These are phyloP conservation scores for Drosophila aff. DNA, from an alignment of 1,140 invertebrate species.

Conservation along the genomic window DNA sequence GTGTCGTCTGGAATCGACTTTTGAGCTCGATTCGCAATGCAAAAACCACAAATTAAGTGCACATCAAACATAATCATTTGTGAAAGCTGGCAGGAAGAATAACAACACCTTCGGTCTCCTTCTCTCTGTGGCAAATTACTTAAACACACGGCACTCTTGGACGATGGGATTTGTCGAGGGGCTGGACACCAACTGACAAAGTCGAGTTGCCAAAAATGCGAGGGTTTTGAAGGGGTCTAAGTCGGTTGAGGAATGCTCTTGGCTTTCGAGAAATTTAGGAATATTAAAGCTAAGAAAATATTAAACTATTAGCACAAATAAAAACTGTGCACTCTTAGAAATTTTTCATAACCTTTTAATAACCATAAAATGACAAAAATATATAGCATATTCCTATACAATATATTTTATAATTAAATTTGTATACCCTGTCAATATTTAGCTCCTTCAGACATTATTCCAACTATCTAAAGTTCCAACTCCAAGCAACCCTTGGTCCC, in stretches of 20 bases:
- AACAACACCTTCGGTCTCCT: slow-evolving; percentile 64
- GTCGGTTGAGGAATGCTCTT: slow-evolving; percentile 16
- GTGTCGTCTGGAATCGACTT: slow-evolving; percentile 30
- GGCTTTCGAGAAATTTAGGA: fast-evolving
- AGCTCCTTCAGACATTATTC: too few relatives aligned
- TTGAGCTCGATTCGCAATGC: slow-evolving; percentile 38
- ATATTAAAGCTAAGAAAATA: too few relatives aligned
- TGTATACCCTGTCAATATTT: background rate
- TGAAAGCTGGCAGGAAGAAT: slow-evolving; percentile 70
- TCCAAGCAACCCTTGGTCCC: background rate
- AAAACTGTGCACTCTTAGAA: background rate
- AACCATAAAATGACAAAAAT: background rate
- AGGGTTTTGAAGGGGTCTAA: background rate
- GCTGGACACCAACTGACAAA: slow-evolving; percentile 15
- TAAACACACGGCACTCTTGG: slow-evolving; percentile 64
- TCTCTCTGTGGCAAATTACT: slow-evolving; percentile 71
- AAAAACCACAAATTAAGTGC: slow-evolving; percentile 78
- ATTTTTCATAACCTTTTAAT: too few relatives aligned
- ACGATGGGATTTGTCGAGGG: slow-evolving; percentile 30
- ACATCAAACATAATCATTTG: slow-evolving; percentile 84
- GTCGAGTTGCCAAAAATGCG: slow-evolving; percentile 15
- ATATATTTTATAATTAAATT: background rate
- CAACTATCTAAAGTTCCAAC: background rate
- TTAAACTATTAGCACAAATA: too few relatives aligned
- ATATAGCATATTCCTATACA: background rate